Base-by-base conservation (phyloP, 2,888 invertebrate species). In the Thera obeliscata region DNA sequence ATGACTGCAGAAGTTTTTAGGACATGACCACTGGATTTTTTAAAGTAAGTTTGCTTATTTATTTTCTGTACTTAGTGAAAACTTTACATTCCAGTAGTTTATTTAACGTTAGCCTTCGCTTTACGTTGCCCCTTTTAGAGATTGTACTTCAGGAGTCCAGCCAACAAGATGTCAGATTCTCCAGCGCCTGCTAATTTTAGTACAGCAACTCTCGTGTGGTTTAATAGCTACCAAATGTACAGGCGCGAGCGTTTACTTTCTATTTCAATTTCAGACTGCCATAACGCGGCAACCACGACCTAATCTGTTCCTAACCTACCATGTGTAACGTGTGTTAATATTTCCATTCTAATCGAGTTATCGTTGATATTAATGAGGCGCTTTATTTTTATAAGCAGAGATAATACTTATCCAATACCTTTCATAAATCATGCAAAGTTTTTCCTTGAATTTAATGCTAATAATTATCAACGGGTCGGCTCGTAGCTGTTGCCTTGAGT, bases 401-500 rank as follows among this genome's bases (percentile, higher is more conserved):
- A 64, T 54, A 54, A 60, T 56, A 9, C 9, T 9, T 64, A 52
- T 22, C 22, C 22, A 22, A 22, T 36, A 22, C 35, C 33, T 41
- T 6, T 12, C n/a, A 5, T 50, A 56, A 67, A 33, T 55, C 9
- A 46, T 48, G 55, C 55, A 55, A 48, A 56, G 46, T 55, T 56
- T 62, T 60, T 58, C 57, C 66, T 48, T 69, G 62, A 59, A 66
- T 63, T 60, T 56, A 4, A 7, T 5, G 58, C 62, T 62, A 59
- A 62, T 66, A 69, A 69, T 66, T 66, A 66, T 66, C 52, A 60
- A 52, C 65, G 56, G 65, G 57, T 54, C 63, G 67, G 61, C 36
- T 36, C 55, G 55, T 71, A 67, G 76, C 11, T 12, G 69, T 77
- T 73, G 70, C 79, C 80, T 83, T 81, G 78, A 77, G 64, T 76